Evolutionary conservation across 2,113 vertebrate genomes (phyloP).

Genomic region (Brienomyrus brachyistius): DNA sequence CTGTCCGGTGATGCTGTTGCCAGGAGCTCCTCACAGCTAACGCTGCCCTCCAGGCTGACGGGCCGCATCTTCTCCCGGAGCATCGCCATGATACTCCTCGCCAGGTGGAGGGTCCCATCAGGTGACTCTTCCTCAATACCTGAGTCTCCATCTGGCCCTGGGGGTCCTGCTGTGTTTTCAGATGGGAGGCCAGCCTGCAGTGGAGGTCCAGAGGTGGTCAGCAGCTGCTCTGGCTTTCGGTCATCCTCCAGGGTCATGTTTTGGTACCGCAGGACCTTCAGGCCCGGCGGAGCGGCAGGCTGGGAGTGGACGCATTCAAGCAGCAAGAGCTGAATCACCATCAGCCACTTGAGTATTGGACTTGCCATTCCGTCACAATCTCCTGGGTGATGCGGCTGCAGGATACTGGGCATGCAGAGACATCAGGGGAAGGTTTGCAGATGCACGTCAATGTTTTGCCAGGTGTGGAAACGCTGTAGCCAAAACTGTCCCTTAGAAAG

Average conservation of each 20-base stretch:
- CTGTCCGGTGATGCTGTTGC: slow-evolving; percentile 54
- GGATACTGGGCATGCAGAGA: not conserved
- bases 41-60: slow-evolving; percentile 32
- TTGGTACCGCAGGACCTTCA: slow-evolving; percentile 14
- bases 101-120: slow-evolving; percentile 33
- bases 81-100: slow-evolving; percentile 35
- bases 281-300: slow-evolving; percentile 24
- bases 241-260: not conserved
- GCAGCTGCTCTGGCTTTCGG: slow-evolving; percentile 17
- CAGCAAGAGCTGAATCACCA: slow-evolving; percentile 55
- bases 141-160: not conserved
- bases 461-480: not conserved
- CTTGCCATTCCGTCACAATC: slow-evolving; percentile 32
- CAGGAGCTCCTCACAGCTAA: slow-evolving; percentile 58
- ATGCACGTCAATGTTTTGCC: not conserved
- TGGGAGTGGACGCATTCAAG: slow-evolving; percentile 44
- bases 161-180: not conserved
- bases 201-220: slow-evolving; percentile 13
- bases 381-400: not conserved
- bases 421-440: not conserved
- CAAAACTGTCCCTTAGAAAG: not conserved
- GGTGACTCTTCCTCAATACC: slow-evolving; percentile 22
- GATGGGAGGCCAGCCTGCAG: not conserved
- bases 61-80: slow-evolving; percentile 34
- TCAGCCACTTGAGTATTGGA: slow-evolving; percentile 51